Base-by-base conservation (phyloP, 2,888 invertebrate genomes). In the Carterocephalus palaemon region DNA sequence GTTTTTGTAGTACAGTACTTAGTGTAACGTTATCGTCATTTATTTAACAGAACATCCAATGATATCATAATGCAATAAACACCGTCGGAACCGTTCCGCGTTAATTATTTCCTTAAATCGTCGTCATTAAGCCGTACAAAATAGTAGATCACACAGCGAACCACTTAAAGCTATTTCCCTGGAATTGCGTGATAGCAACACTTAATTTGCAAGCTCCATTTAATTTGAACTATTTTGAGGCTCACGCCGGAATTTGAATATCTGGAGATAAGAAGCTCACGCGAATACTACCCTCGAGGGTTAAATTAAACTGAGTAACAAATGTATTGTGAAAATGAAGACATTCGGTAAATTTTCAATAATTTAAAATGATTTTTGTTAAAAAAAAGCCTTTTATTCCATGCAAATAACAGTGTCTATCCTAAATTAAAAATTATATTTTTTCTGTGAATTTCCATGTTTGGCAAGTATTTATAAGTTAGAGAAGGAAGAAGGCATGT, bases 111-210 rank as follows among this genome's bases (percentile, higher is more conserved):
- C 53, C 53, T 55, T 56, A 49, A 54, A 62, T 56, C 49, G 56
- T 56, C 58, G 62, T 63, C 62, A 64, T 69, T 67, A 67, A 64
- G 63, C 60, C 64, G 64, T 70, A 76, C 71, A 75, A 74, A 73
- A 75, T 70, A 75, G 71, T 67, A 68, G 65, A 76, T 72, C 65
- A 70, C 65, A 65, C 62, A 66, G 64, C 61, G 69, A 78, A 83
- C 79, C 80, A 80, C 78, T 83, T 79, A 77, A 68, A 75, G 79
- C 74, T 80, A 80, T 83, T 82, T 78, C 76, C 75, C 68, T 60
- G 56, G 72, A 76, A 80, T 85, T 77, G 84, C 85, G 84, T 86
- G 85, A 83, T 80, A 71, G 79, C 83, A 80, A 83, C 85, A 84
- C 84, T 85, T 84, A 85, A 84, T 83, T 83, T 80, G 83, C 66